phyloP scores from a whole-genome alignment of 2,888 invertebrate species.

The Antitype chi region DNA sequence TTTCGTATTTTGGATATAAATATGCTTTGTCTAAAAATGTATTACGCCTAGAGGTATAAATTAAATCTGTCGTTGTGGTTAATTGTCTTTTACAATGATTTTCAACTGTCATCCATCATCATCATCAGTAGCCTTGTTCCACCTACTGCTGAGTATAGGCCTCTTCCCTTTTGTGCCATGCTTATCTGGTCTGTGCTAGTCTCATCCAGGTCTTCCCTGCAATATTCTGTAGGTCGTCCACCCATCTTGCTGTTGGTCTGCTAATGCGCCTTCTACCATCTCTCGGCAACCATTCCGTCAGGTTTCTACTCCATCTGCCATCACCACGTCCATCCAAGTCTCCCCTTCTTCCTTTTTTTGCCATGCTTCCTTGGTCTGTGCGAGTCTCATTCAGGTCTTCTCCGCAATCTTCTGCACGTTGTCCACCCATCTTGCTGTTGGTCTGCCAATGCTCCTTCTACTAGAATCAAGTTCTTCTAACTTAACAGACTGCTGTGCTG shows the following conservation, averaged over 20 bases:
- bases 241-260: not conserved
- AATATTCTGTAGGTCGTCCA: no score
- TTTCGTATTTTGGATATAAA: conserved; percentile 4
- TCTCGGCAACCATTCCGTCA: not conserved
- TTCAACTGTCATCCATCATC: not conserved
- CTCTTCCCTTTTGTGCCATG: not conserved
- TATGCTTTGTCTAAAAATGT: not conserved
- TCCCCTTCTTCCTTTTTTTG: no score
- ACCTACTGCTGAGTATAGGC: not conserved
- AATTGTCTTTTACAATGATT: no score
- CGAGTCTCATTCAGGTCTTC: not conserved
- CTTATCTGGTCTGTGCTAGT: not conserved
- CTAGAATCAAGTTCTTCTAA: not conserved
- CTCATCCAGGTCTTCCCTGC: not conserved
- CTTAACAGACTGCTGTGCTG: not conserved
- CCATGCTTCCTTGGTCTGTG: no score
- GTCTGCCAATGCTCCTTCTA: not conserved
- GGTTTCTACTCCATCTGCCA: not conserved
- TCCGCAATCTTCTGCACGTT: not conserved
- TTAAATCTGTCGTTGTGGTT: not conserved
- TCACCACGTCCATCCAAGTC: not conserved
- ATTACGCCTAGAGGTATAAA: not conserved
- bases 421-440: not conserved
- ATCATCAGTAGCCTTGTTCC: not conserved
- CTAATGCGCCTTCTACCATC: not conserved